Conservation (phyloP, 2,113 vertebrate genomes). For the Salvelinus fontinalis region DNA sequence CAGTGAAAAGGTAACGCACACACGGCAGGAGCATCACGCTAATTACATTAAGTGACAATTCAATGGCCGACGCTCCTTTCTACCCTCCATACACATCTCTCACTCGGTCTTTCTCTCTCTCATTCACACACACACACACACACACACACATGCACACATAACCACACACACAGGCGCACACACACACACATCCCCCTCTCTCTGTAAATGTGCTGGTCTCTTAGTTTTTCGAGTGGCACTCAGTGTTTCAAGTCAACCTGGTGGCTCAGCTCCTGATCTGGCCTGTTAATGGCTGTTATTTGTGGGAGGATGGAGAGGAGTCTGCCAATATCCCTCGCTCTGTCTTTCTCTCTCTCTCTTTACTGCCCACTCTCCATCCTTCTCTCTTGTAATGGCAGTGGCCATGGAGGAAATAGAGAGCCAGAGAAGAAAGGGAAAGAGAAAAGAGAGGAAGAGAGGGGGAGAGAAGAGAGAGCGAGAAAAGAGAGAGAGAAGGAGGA, state of each 20-base stretch:
- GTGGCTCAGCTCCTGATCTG: slow-evolving; percentile 92
- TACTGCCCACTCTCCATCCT: not conserved
- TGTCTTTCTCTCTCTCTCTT: not conserved
- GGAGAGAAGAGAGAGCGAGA: slow-evolving; percentile 18
- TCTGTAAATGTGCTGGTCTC: slow-evolving; percentile 88
- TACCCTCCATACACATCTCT: slow-evolving; percentile 23
- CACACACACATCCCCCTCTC: not conserved
- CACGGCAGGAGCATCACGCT: slow-evolving; percentile 23
- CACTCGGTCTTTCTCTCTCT: slow-evolving; percentile 1
- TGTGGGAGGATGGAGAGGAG: slow-evolving; percentile 93
- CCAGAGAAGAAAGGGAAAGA: not conserved
- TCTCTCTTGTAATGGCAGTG: slow-evolving; percentile 24
- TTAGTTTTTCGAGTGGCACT: slow-evolving; percentile 95
- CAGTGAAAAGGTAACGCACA: slow-evolving; percentile 53
- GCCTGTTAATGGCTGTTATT: slow-evolving; percentile 96
- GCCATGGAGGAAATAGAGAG: slow-evolving; percentile 32
- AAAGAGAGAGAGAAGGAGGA: slow-evolving; percentile 55
- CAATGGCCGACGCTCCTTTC: slow-evolving; percentile 54
- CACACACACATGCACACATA: not conserved
- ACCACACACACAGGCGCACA: not conserved
- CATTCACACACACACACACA: slow-evolving; percentile 6
- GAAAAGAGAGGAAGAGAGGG: not conserved
- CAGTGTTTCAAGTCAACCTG: slow-evolving; percentile 91
- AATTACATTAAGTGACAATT: slow-evolving; percentile 72
- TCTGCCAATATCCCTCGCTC: slow-evolving; percentile 83